Base-by-base conservation (phyloP, 2,113 vertebrate genomes). In the Rhynchopsitta pachyrhyncha region DNA sequence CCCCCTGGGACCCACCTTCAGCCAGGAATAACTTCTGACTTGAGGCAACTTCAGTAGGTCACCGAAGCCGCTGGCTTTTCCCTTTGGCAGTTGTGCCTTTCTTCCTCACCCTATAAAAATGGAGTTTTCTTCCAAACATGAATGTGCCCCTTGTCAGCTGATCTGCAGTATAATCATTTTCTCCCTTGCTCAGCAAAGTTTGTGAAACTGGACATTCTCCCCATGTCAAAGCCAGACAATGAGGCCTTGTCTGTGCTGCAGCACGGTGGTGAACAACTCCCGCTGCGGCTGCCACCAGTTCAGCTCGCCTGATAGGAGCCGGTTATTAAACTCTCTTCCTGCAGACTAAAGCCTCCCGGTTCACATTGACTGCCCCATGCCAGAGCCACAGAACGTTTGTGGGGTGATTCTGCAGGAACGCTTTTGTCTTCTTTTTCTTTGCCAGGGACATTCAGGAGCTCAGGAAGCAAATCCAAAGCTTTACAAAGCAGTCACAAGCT, bases 181-280 rank as follows among this genome's bases (percentile, higher is more conserved):
- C 95, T 95, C 87, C 92, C 91, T 97, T 95, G 92, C 96, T 97
- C 96, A 97, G 95, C 96, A 95, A 95, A 97, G 84, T 97, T 97
- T 96, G 71, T 0, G 3, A 92, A 97, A 95, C 93, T 69, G 93
- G 91, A 95, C 86, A 52, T 97, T 97, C 94, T 95, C 81, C 67
- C 74, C 4, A 16, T 59, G 4, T 85, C 77, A 46, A 70, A 95
- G 91, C 39, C 74, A 91, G 77, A 97, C 96, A 97, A 96, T 93
- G 88, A 93, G 88, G 93, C 93, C 96, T 95, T 97, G 95, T 97
- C 93, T 89, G 20, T 5, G 2, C 83, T 70, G 67, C 11, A 94
- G 83, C 74, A 84, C 9, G 18, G 95, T 79, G 91, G 80, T 66
- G 55, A 95, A 92, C 83, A 89, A 87, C 94, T 82, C 93, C 91